These are phyloP conservation scores for Papilio polytes DNA, from an alignment of 1,140 invertebrate genomes.

Conservation along the genomic window DNA sequence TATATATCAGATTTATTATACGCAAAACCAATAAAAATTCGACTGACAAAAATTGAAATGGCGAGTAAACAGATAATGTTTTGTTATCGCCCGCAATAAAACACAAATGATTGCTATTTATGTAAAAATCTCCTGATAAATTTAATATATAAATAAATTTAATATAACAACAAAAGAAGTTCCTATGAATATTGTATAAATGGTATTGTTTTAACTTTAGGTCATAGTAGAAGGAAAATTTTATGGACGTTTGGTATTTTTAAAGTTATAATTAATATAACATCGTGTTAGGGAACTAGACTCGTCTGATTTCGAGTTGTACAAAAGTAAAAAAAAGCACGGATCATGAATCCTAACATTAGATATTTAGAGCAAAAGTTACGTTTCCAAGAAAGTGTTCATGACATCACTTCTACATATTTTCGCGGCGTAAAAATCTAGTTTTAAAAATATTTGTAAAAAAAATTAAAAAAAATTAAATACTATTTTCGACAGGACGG, in stretches of 20 bases:
- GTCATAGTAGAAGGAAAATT: conserved; percentile 82
- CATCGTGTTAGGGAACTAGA: conserved; percentile 74
- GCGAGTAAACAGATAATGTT: conserved; percentile 49
- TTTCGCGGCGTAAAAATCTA: conserved; percentile 46
- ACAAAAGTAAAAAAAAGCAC: conserved; percentile 75
- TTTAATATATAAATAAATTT: conserved; percentile 82
- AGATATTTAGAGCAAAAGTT: conserved; percentile 77
- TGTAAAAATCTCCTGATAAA: conserved; percentile 82
- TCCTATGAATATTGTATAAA: conserved; percentile 83
- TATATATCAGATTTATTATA: conserved; percentile 53
- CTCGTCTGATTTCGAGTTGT: conserved; percentile 66
- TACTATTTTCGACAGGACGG: conserved; percentile 68
- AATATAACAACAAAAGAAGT: conserved; percentile 83
- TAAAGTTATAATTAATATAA: conserved; percentile 79
- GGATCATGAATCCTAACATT: conserved; percentile 80
- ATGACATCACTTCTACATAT: conserved; percentile 55
- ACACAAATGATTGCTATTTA: conserved; percentile 81
- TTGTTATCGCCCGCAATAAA: conserved; percentile 52
- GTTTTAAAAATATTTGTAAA: conserved; percentile 62
- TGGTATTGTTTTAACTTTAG: conserved; percentile 83
- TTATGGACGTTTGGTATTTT: conserved; percentile 83
- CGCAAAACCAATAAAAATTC: conserved; percentile 58
- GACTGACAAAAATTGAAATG: conserved; percentile 57
- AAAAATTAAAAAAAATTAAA: conserved; percentile 34
- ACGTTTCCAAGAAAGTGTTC: conserved; percentile 83